Conservation (phyloP, 2,888 invertebrate species). For the Subacronicta megacephala region DNA sequence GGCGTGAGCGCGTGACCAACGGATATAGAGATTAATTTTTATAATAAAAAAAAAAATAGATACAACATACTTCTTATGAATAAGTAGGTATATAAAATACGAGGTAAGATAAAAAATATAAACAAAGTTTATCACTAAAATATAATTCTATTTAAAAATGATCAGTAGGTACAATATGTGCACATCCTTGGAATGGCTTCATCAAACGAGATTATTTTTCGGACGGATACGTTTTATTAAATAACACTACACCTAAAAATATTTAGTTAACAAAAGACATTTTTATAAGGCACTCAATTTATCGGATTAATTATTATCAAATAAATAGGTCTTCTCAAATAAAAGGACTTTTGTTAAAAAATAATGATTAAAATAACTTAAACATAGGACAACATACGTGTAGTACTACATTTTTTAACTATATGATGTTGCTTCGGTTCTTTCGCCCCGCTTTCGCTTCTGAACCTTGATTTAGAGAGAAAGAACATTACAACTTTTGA, state of each 20-base stretch:
- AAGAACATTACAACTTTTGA: too few species aligned
- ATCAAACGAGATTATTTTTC: constrained; percentile 57
- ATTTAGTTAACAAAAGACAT: constrained; percentile 33
- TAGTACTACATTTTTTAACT: too few species aligned
- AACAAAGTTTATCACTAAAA: constrained; percentile 53
- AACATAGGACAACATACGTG: constrained; percentile 18
- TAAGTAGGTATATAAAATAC: neutral
- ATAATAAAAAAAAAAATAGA: too few species aligned
- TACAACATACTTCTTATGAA: too few species aligned
- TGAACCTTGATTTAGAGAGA: too few species aligned
- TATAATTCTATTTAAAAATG: constrained; percentile 63
- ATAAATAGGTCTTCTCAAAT: constrained; percentile 9
- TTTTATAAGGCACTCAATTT: constrained; percentile 46
- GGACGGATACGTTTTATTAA: constrained; percentile 59
- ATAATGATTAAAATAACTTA: constrained; percentile 31
- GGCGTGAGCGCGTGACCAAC: too few species aligned
- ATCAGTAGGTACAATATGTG: constrained; percentile 64
- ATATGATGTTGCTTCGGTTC: too few species aligned
- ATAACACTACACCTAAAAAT: constrained; percentile 25
- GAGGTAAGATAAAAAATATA: neutral
- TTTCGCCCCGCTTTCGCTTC: too few species aligned
- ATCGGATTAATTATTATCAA: constrained; percentile 8
- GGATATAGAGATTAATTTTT: too few species aligned
- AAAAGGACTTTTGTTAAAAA: constrained; percentile 9
- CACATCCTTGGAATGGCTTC: constrained; percentile 60